Percentiles rank a stretch among this genome's conserved stretches.
phyloP scores from a whole-genome alignment of 2,113 vertebrate genomes.

The Xiphophorus maculatus region DNA sequence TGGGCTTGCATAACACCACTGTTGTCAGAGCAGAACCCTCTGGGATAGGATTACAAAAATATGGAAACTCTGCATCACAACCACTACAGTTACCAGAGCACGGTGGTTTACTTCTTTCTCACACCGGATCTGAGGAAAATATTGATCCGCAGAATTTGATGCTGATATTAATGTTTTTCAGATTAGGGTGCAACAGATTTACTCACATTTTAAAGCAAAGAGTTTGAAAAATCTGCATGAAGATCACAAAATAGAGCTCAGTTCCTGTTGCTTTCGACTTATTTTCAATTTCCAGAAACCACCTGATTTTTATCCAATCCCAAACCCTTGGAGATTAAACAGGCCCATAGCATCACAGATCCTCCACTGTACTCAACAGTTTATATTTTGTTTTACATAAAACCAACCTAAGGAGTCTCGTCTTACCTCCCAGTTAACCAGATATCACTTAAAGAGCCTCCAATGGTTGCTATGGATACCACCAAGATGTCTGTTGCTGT shows the following conservation, averaged over 20 bases:
- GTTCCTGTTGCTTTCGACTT: not conserved
- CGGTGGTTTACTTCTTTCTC: not conserved
- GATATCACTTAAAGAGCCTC: too few species aligned
- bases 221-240: too few species aligned
- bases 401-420: too few species aligned
- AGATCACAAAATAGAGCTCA: not conserved
- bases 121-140: not conserved
- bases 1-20: conserved; percentile 44
- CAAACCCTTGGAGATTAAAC: too few species aligned
- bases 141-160: not conserved
- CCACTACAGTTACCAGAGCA: not conserved
- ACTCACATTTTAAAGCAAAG: not conserved
- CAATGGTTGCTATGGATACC: too few species aligned
- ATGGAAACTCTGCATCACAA: conserved; percentile 33
- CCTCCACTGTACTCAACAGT: too few species aligned
- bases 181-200: not conserved
- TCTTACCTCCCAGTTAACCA: too few species aligned
- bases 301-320: too few species aligned
- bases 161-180: not conserved
- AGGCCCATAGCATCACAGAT: too few species aligned
- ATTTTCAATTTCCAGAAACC: too few species aligned
- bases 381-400: too few species aligned
- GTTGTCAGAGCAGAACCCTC: conserved; percentile 33
- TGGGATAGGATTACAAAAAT: conserved; percentile 63
- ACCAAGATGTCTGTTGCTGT: too few species aligned